Conservation (phyloP, 2,797 vertebrate genomes). For the Psittacula derbiana region DNA sequence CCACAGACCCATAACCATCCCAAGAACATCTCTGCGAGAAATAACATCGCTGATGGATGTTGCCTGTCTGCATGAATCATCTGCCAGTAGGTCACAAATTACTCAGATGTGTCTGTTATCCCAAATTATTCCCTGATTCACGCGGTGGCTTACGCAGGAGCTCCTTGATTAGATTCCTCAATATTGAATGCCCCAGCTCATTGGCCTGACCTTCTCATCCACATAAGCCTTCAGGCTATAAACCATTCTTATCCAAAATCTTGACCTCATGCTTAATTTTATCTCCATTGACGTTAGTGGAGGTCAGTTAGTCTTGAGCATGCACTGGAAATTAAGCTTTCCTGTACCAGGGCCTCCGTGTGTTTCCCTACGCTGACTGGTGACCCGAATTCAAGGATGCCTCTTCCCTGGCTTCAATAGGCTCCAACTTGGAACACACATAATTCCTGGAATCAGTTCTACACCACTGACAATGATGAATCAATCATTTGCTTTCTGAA, state of each 20-base stretch:
- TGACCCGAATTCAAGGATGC: conserved; percentile 46
- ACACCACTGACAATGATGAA: conserved; percentile 23
- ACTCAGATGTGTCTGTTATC: conserved; percentile 51
- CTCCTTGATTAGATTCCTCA: conserved; percentile 57
- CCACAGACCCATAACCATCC: background rate
- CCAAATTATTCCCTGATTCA: conserved; percentile 56
- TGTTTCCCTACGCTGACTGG: background rate
- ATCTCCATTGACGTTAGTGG: conserved; percentile 35
- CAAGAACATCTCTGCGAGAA: background rate
- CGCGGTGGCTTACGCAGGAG: conserved; percentile 40
- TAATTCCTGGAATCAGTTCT: conserved; percentile 59
- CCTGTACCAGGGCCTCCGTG: background rate
- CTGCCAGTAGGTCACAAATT: conserved; percentile 55
- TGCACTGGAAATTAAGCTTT: background rate
- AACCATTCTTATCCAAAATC: conserved; percentile 59
- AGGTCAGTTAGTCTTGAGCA: conserved; percentile 6
- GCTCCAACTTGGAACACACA: background rate
- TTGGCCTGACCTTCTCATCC: conserved; percentile 18
- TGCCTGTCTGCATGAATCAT: background rate
- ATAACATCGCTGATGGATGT: background rate
- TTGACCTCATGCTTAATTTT: conserved; percentile 57
- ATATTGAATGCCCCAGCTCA: background rate
- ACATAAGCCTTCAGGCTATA: background rate
- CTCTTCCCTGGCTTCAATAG: conserved; percentile 32
- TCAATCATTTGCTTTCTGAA: conserved; percentile 62